A percentile compares a stretch with the other conserved stretches of the same genome.
Evolutionary conservation across 2,113 vertebrate genomes (phyloP).

Genomic region (Heptranchias perlo): DNA sequence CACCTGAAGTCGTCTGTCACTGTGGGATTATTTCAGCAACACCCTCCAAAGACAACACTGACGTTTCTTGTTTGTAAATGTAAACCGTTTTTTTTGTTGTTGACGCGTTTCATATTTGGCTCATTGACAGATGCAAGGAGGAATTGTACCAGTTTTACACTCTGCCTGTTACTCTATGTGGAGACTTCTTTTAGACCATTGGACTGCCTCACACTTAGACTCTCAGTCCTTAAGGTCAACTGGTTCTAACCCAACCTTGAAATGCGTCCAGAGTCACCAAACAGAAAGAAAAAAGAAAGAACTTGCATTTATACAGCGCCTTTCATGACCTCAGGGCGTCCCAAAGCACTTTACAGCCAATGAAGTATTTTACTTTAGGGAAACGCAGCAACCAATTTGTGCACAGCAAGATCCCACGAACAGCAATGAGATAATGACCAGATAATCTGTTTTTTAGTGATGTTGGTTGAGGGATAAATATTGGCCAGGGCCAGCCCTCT

Average conservation of each 20-base stretch:
- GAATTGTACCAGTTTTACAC: neutral
- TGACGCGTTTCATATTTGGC: neutral
- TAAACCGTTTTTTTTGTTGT: neutral
- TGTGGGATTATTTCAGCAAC: neutral
- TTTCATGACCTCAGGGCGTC: no score
- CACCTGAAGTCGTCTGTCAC: constrained; percentile 14
- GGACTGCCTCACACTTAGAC: neutral
- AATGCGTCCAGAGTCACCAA: neutral
- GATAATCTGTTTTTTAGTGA: no score
- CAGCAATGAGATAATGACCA: no score
- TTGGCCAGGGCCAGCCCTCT: no score
- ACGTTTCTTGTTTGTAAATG: neutral
- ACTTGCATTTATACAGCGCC: neutral
- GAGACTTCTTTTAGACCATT: neutral
- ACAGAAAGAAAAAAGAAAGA: neutral
- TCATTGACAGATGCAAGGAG: neutral
- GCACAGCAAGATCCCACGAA: no score
- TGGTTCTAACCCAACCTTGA: neutral
- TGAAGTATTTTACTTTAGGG: no score
- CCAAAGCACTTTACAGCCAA: no score
- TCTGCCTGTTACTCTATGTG: neutral
- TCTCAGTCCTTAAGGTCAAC: neutral
- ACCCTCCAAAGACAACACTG: neutral
- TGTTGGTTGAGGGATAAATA: no score
- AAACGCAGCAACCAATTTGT: no score